A percentile compares a stretch with the other conserved stretches of the same genome.
Evolutionary conservation across 2,113 vertebrate genomes (phyloP).

Genomic region (Hymenochirus boettgeri): DNA sequence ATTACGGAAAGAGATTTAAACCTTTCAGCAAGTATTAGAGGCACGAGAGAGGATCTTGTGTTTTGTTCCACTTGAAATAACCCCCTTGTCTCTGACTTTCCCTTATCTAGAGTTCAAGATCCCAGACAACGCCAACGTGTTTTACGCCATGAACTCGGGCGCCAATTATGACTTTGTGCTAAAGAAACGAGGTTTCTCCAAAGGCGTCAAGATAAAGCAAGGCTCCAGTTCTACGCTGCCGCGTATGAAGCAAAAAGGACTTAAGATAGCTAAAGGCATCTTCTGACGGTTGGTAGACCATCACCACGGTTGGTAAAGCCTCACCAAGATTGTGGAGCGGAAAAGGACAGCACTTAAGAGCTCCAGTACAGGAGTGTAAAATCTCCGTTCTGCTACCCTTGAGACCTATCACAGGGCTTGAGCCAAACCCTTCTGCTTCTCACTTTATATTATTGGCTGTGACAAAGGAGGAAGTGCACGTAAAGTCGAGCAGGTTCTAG

Average conservation of each 20-base stretch:
- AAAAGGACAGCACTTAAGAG: slow-evolving; percentile 14
- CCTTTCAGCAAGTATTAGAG: no score
- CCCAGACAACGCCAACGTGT: slow-evolving; percentile 94
- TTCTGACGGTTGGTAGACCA: slow-evolving; percentile 68
- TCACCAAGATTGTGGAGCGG: slow-evolving; percentile 33
- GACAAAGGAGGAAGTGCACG: neutral
- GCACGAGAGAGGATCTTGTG: no score
- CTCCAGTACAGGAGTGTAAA: slow-evolving; percentile 24
- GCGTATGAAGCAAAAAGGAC: slow-evolving; percentile 94
- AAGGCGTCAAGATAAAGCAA: slow-evolving; percentile 76
- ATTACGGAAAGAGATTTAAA: no score
- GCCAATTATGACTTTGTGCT: slow-evolving; percentile 97
- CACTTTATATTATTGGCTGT: neutral
- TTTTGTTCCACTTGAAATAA: neutral
- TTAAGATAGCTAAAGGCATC: slow-evolving; percentile 95
- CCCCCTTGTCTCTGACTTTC: neutral
- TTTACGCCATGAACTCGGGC: slow-evolving; percentile 96
- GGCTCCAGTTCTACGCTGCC: slow-evolving; percentile 93
- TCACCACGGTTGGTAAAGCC: slow-evolving; percentile 32
- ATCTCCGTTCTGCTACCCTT: neutral
- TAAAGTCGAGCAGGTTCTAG: neutral
- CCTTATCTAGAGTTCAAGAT: slow-evolving; percentile 81
- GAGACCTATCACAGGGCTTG: neutral
- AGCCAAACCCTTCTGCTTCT: neutral
- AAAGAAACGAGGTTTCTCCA: slow-evolving; percentile 78